Conservation (phyloP, 1,140 invertebrate species). For the Akabosia matsudoensis region DNA sequence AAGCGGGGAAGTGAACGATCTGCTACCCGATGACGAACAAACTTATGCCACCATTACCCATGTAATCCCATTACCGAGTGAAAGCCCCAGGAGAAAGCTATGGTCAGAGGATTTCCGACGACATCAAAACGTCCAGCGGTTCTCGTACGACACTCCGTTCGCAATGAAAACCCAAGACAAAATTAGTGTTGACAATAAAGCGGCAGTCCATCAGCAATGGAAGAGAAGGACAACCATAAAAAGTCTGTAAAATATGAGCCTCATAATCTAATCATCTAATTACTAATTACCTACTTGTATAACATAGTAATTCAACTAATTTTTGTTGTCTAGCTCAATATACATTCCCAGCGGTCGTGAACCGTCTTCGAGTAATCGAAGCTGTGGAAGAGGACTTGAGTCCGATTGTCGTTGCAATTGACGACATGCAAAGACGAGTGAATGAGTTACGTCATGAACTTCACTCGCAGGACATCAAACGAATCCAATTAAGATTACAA, state of each 20-base stretch:
- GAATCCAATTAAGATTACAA: conserved; percentile 43
- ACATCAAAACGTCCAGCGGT: conserved; percentile 45
- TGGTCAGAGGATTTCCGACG: conserved; percentile 46
- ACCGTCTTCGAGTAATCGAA: conserved; percentile 36
- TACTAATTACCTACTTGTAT: not conserved
- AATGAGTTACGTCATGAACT: conserved; percentile 42
- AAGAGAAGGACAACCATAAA: conserved; percentile 45
- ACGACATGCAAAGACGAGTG: conserved; percentile 46
- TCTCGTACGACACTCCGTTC: conserved; percentile 46
- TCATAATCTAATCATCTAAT: not conserved
- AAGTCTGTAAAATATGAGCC: conserved; percentile 29
- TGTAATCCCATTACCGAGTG: conserved; percentile 41
- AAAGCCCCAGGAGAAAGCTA: conserved; percentile 44
- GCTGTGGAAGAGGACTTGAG: conserved; percentile 45
- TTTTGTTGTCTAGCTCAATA: conserved; percentile 39
- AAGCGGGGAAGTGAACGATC: conserved; percentile 31
- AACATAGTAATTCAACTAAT: not conserved
- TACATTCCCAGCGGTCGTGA: conserved; percentile 44
- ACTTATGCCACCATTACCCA: conserved; percentile 46
- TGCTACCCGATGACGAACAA: conserved; percentile 41
- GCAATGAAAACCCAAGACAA: conserved; percentile 43
- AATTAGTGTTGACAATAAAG: conserved; percentile 46
- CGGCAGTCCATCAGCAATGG: conserved; percentile 46
- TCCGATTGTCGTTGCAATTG: conserved; percentile 45
- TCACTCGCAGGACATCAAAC: conserved; percentile 42